Conservation (phyloP, 2,888 invertebrate species). For the Drosophila incognita region DNA sequence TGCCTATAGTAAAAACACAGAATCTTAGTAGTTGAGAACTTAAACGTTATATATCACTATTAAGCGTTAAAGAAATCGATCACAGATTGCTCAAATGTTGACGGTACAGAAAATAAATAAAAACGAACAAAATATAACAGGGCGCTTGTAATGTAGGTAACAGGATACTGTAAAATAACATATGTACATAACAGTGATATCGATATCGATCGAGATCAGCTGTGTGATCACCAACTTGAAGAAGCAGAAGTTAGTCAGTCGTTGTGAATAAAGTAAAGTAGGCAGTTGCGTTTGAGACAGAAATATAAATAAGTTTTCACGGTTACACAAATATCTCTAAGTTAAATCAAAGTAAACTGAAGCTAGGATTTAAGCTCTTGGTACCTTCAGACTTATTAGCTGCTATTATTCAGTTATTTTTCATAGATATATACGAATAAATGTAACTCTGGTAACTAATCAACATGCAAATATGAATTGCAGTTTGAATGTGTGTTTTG, state of each 20-base stretch:
- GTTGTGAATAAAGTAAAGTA: neutral
- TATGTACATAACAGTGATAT: neutral
- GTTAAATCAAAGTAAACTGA: neutral
- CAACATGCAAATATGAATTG: neutral
- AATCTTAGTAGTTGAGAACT: neutral
- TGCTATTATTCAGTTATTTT: neutral
- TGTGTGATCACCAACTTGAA: neutral
- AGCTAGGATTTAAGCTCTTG: neutral
- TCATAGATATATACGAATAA: fast-evolving
- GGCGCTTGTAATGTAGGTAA: neutral
- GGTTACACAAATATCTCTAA: neutral
- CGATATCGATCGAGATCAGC: neutral
- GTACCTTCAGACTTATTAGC: neutral
- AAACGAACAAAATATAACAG: too few relatives aligned
- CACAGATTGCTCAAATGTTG: neutral
- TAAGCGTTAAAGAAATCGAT: neutral
- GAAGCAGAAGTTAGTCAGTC: neutral
- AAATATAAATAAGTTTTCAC: neutral
- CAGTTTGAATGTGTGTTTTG: neutral
- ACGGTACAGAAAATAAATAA: too few relatives aligned
- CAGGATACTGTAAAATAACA: neutral
- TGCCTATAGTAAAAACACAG: neutral
- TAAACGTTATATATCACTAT: neutral
- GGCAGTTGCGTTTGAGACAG: fast-evolving
- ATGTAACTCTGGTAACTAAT: neutral